A percentile compares a stretch with the other conserved stretches of the same genome.
Evolutionary conservation across 2,113 vertebrate genomes (phyloP).

Genomic region (Diadophis punctatus): DNA sequence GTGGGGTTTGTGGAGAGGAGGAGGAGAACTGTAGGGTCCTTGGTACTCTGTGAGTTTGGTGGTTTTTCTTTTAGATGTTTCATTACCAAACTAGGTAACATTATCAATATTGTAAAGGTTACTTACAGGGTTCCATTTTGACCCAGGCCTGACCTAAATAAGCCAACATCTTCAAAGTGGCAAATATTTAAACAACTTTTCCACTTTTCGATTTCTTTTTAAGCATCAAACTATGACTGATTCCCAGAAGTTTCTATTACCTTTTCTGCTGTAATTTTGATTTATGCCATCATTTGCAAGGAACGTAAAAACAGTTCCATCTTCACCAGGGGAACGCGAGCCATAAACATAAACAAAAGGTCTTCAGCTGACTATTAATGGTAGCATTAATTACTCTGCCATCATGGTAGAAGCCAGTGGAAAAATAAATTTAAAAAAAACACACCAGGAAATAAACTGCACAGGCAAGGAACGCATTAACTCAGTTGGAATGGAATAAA

Average conservation of each 20-base stretch:
- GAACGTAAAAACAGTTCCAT: constrained; percentile 12
- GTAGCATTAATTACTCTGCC: constrained; percentile 42
- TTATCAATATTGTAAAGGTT: neutral
- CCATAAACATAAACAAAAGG: constrained; percentile 45
- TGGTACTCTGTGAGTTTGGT: too few relatives aligned
- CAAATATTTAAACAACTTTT: neutral
- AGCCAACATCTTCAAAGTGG: neutral
- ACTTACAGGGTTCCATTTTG: too few relatives aligned
- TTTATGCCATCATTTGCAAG: constrained; percentile 40
- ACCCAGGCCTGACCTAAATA: neutral
- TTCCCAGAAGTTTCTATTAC: constrained; percentile 10
- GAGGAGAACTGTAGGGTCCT: too few relatives aligned
- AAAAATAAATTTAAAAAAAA: constrained; percentile 25
- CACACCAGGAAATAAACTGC: constrained; percentile 30
- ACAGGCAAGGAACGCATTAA: neutral
- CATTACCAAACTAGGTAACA: neutral
- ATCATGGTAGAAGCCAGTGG: constrained; percentile 25
- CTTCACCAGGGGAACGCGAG: constrained; percentile 29
- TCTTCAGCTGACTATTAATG: constrained; percentile 44
- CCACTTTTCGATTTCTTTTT: constrained; percentile 3
- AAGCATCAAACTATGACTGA: constrained; percentile 30
- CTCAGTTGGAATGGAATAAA: neutral
- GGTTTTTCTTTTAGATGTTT: too few relatives aligned
- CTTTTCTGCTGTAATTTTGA: constrained; percentile 41
- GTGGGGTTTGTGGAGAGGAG: too few relatives aligned